Conservation (phyloP, 1,140 invertebrate genomes). For the Plectrocnemia conspersa region DNA sequence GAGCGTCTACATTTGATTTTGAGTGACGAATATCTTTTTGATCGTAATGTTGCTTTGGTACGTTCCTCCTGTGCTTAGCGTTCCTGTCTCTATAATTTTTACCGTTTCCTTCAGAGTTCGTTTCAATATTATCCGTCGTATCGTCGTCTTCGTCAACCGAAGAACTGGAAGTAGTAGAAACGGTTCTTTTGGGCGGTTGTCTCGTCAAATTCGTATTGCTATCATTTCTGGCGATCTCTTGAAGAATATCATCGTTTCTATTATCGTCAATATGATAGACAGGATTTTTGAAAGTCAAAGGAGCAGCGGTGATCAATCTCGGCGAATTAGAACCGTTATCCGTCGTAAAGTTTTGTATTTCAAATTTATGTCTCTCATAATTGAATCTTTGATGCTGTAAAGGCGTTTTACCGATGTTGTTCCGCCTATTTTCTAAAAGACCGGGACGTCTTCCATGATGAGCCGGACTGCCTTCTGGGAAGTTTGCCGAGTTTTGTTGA, state of each 20-base stretch:
- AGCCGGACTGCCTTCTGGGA: conserved; percentile 30
- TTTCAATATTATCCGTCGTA: conserved; percentile 52
- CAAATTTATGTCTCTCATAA: conserved; percentile 51
- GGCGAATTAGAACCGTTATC: conserved; percentile 50
- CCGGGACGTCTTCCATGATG: conserved; percentile 20
- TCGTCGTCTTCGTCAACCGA: conserved; percentile 53
- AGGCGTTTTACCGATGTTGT: conserved; percentile 50
- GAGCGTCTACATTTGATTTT: conserved; percentile 28
- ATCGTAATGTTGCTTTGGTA: conserved; percentile 35
- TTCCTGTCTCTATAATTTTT: conserved; percentile 51
- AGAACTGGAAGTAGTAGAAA: conserved; percentile 48
- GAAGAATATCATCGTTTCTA: conserved; percentile 29
- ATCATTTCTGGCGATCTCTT: conserved; percentile 14
- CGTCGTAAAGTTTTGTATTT: conserved; percentile 52
- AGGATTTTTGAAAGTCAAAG: conserved; percentile 82
- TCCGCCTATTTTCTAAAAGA: conserved; percentile 35
- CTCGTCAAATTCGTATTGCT: conserved; percentile 20
- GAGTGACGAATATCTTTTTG: conserved; percentile 26
- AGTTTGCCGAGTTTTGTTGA: conserved; percentile 37
- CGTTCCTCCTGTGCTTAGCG: conserved; percentile 45
- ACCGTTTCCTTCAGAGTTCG: conserved; percentile 51
- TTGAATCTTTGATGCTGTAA: conserved; percentile 52
- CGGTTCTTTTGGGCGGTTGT: conserved; percentile 27
- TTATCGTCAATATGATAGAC: conserved; percentile 69
- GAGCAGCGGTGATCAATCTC: conserved; percentile 52